A percentile compares a stretch with the other conserved stretches of the same genome.
Evolutionary conservation across 1,140 invertebrate species (phyloP).

Genomic region (Aporrectodea caliginosa): DNA sequence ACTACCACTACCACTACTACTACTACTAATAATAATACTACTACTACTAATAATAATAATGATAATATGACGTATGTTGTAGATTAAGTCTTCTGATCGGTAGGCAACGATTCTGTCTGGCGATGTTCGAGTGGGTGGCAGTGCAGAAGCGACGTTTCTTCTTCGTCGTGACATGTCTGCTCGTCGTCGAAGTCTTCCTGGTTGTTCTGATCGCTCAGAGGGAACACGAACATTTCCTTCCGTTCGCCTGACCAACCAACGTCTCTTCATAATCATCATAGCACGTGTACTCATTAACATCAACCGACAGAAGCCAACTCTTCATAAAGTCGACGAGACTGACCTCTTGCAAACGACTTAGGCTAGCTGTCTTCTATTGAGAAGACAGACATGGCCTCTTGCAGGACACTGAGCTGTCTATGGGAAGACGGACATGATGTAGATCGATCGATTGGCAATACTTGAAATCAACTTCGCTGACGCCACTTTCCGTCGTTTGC

Average conservation of each 20-base stretch:
- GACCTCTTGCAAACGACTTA: not conserved
- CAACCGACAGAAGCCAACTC: too few species aligned
- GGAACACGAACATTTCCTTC: not conserved
- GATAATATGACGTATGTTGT: not conserved
- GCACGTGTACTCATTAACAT: too few species aligned
- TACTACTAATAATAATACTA: not conserved
- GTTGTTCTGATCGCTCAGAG: not conserved
- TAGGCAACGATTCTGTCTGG: not conserved
- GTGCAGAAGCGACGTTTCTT: not conserved
- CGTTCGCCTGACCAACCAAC: not conserved
- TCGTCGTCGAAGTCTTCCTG: not conserved
- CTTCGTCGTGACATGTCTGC: not conserved
- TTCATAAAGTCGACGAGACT: too few species aligned
- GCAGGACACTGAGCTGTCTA: not conserved
- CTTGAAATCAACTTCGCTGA: too few species aligned
- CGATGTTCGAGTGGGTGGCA: not conserved
- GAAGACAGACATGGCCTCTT: not conserved
- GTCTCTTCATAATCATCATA: not conserved
- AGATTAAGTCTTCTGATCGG: not conserved
- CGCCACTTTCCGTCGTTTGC: too few species aligned
- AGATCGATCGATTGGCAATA: too few species aligned
- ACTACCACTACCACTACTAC: too few species aligned
- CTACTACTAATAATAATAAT: not conserved
- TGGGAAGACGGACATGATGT: too few species aligned
- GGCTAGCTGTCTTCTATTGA: not conserved